Percentiles rank a stretch among this genome's conserved stretches.
Conservation (phyloP, 2,888 invertebrate species). For the Chaetogeoica ovagalla region DNA sequence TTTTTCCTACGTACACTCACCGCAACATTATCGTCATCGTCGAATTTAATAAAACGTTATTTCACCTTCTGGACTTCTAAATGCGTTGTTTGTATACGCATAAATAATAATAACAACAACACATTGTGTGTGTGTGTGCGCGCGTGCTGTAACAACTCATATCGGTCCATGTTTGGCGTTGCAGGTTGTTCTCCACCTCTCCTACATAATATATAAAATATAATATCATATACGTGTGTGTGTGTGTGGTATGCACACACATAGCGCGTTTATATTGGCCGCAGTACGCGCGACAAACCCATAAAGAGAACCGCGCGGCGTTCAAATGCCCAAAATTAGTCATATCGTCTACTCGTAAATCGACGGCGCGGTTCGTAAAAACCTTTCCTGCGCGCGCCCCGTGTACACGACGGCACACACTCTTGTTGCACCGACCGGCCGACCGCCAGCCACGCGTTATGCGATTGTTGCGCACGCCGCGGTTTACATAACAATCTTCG, state of each 20-base stretch:
- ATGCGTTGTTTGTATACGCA: background rate
- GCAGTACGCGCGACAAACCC: constrained; percentile 13
- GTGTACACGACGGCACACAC: too few relatives aligned
- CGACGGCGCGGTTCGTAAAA: background rate
- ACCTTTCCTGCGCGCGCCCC: constrained; percentile 5
- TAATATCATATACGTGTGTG: too few relatives aligned
- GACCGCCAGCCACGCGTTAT: too few relatives aligned
- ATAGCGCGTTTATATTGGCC: background rate
- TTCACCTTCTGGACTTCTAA: constrained; percentile 26
- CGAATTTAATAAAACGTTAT: too few relatives aligned
- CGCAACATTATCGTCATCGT: too few relatives aligned
- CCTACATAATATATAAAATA: background rate
- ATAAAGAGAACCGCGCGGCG: constrained; percentile 35
- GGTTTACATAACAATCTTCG: too few relatives aligned
- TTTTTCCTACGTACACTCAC: too few relatives aligned
- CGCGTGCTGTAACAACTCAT: background rate
- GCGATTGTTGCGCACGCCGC: too few relatives aligned
- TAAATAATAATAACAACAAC: too few relatives aligned
- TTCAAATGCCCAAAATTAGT: constrained; percentile 51
- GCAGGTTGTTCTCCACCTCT: constrained; percentile 36
- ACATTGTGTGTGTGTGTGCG: too few relatives aligned
- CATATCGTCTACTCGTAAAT: constrained; percentile 26
- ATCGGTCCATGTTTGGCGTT: constrained; percentile 50
- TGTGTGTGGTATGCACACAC: too few relatives aligned
- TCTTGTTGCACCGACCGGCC: background rate